Evolutionary conservation across 2,888 invertebrate species (phyloP).

Genomic region (Camponotus fellah): DNA sequence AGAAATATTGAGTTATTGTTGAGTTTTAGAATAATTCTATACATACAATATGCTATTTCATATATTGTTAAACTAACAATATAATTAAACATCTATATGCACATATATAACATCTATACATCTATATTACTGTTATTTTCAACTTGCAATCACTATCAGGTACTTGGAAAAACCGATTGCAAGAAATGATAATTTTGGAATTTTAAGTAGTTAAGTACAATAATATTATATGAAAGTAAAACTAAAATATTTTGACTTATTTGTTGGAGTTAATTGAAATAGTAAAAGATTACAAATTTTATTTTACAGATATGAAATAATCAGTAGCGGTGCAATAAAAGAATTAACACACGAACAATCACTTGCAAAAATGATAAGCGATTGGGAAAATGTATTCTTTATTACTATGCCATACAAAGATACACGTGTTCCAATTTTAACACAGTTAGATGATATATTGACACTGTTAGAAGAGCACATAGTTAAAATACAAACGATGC

Average conservation of each 20-base stretch:
- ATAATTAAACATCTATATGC: not conserved
- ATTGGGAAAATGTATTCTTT: slow-evolving; percentile 93
- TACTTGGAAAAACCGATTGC: not conserved
- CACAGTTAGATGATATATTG: slow-evolving; percentile 93
- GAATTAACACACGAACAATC: slow-evolving; percentile 91
- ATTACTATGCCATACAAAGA: slow-evolving; percentile 91
- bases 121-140: not conserved
- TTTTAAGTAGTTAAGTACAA: not conserved
- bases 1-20: not conserved
- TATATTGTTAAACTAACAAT: not conserved
- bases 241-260: too few relatives aligned
- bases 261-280: not conserved
- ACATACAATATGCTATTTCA: not conserved
- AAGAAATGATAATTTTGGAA: not conserved
- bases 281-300: not conserved
- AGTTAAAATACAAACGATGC: slow-evolving; percentile 93
- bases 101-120: too few relatives aligned
- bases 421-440: slow-evolving; percentile 90
- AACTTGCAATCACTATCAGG: not conserved
- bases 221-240: too few relatives aligned
- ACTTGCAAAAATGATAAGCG: slow-evolving; percentile 92
- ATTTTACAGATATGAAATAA: slow-evolving; percentile 89
- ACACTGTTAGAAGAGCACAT: slow-evolving; percentile 94
- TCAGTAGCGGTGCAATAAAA: slow-evolving; percentile 94
- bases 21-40: not conserved